Conservation (phyloP, 2,888 invertebrate species). For the Hypomecis atomaria region DNA sequence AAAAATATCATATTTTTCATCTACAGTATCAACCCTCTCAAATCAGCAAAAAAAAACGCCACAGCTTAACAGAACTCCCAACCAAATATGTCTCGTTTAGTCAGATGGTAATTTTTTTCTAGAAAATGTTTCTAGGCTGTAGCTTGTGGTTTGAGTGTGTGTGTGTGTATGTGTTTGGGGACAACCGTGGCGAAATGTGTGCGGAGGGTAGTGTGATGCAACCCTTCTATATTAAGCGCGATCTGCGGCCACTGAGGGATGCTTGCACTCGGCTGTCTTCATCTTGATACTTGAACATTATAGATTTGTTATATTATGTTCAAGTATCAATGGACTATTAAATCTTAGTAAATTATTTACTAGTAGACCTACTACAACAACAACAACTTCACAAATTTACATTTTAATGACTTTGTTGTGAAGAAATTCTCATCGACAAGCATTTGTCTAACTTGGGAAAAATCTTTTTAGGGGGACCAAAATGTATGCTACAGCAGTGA, state of each 20-base stretch:
- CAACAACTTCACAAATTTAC: no score
- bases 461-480: no score
- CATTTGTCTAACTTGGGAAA: no score
- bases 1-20: conserved; percentile 67
- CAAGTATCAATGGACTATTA: neutral
- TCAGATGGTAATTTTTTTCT: conserved; percentile 26
- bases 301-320: no score
- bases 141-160: conserved; percentile 32
- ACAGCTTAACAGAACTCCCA: conserved; percentile 9
- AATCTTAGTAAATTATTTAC: no score
- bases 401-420: no score
- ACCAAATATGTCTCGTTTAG: neutral
- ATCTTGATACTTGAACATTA: conserved; percentile 53
- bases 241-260: conserved; percentile 72
- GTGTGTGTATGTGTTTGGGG: conserved; percentile 47
- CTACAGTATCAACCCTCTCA: conserved; percentile 55
- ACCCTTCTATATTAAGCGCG: conserved; percentile 75
- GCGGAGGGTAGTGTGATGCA: conserved; percentile 72
- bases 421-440: no score
- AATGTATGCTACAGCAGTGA: no score
- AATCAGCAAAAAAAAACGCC: conserved; percentile 11
- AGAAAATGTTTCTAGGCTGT: conserved; percentile 43
- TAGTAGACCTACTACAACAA: no score
- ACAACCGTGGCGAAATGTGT: conserved; percentile 76
- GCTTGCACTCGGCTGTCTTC: conserved; percentile 38